These are phyloP conservation scores for Crenuchus spilurus DNA, from an alignment of 2,797 vertebrate species.

Conservation along the genomic window DNA sequence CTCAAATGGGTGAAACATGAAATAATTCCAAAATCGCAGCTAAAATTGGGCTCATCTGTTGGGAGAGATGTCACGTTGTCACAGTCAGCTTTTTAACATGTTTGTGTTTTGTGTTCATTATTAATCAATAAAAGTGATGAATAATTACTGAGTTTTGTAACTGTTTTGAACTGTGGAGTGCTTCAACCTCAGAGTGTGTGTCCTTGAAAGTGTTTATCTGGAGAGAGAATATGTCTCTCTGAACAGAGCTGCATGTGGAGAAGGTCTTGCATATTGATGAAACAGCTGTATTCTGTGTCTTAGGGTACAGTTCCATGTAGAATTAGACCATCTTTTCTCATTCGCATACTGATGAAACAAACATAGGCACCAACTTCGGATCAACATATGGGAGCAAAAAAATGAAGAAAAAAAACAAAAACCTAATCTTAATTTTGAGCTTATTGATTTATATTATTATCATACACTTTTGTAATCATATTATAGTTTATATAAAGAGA, in stretches of 20 bases:
- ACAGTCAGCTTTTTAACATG: neutral
- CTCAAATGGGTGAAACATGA: neutral
- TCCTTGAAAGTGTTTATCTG: slow-evolving; percentile 17
- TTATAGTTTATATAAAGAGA: too few species aligned
- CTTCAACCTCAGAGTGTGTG: neutral
- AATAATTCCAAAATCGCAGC: neutral
- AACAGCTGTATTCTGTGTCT: neutral
- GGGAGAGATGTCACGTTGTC: neutral
- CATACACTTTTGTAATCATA: too few species aligned
- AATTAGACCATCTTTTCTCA: neutral
- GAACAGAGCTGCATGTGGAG: neutral
- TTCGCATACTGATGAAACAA: neutral
- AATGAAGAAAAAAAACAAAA: too few species aligned
- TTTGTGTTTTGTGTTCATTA: neutral
- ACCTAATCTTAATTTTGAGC: too few species aligned
- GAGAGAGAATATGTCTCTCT: neutral
- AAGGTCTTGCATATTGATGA: neutral
- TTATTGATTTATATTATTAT: too few species aligned
- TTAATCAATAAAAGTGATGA: neutral
- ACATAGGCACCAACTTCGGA: too few species aligned
- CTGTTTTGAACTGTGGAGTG: neutral
- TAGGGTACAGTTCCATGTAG: neutral
- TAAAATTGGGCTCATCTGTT: neutral
- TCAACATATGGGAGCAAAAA: too few species aligned
- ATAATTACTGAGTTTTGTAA: neutral